phyloP scores from a whole-genome alignment of 2,888 invertebrate species.

The Limnephilus rhombicus region DNA sequence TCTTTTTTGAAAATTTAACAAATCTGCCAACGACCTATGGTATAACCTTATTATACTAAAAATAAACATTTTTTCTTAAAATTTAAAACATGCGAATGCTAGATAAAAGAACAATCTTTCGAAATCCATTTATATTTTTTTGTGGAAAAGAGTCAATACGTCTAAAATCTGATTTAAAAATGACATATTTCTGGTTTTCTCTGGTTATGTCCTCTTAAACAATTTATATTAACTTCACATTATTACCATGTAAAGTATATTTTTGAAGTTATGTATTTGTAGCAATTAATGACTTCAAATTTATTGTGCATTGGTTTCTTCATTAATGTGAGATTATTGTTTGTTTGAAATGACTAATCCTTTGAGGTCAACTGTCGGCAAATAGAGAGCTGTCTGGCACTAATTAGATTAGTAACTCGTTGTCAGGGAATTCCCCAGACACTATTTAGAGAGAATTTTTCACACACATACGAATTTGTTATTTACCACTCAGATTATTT shows the following conservation, averaged over 20 bases:
- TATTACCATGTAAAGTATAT: background rate
- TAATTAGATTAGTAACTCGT: background rate
- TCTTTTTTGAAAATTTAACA: no score
- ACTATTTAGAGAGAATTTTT: background rate
- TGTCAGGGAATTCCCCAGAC: background rate
- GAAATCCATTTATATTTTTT: no score
- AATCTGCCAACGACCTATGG: no score
- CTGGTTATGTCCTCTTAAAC: no score
- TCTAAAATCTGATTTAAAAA: no score
- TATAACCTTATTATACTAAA: no score
- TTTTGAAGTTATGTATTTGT: background rate
- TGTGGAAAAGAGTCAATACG: no score
- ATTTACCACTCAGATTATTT: background rate
- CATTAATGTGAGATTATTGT: background rate
- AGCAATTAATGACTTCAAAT: background rate
- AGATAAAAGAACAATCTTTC: no score
- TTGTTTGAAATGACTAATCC: background rate
- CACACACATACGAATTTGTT: background rate
- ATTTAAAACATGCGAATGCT: no score
- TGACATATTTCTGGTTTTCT: no score
- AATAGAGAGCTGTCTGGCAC: background rate
- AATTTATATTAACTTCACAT: background rate
- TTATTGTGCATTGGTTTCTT: no score
- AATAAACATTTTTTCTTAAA: no score
- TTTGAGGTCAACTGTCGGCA: background rate